Evolutionary conservation across 2,797 vertebrate genomes (phyloP).

Genomic region (Rachycentron canadum): DNA sequence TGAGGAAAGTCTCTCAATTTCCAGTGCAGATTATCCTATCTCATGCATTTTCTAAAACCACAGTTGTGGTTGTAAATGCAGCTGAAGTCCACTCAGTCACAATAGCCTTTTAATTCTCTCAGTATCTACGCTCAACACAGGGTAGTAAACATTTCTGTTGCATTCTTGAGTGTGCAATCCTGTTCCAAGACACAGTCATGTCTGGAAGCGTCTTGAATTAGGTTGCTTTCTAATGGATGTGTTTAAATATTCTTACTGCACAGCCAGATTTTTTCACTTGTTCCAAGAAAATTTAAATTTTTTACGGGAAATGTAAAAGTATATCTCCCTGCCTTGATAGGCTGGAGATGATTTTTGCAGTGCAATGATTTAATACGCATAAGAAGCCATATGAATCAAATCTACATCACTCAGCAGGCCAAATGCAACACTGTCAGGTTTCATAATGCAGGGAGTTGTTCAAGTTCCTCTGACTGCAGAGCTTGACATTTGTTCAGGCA

Average conservation of each 20-base stretch:
- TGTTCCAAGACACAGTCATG: not conserved
- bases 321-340: not conserved
- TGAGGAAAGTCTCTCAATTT: not conserved
- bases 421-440: conserved; percentile 57
- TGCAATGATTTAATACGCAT: conserved; percentile 12
- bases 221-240: not conserved
- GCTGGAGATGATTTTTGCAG: conserved; percentile 7
- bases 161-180: not conserved
- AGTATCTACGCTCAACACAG: not conserved
- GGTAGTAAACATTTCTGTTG: not conserved
- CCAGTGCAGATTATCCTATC: conserved; percentile 7
- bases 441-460: conserved; percentile 55
- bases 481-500: conserved; percentile 79
- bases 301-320: not conserved
- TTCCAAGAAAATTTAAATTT: not conserved
- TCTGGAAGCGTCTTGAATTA: not conserved
- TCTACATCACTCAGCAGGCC: conserved; percentile 45
- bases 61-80: not conserved
- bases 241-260: not conserved
- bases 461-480: conserved; percentile 73
- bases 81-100: not conserved
- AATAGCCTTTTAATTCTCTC: not conserved
- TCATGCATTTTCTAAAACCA: conserved; percentile 1
- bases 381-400: conserved; percentile 14
- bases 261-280: not conserved